These are phyloP conservation scores for Sphaerodactylus townsendi DNA, from an alignment of 2,113 vertebrate genomes.

Conservation along the genomic window DNA sequence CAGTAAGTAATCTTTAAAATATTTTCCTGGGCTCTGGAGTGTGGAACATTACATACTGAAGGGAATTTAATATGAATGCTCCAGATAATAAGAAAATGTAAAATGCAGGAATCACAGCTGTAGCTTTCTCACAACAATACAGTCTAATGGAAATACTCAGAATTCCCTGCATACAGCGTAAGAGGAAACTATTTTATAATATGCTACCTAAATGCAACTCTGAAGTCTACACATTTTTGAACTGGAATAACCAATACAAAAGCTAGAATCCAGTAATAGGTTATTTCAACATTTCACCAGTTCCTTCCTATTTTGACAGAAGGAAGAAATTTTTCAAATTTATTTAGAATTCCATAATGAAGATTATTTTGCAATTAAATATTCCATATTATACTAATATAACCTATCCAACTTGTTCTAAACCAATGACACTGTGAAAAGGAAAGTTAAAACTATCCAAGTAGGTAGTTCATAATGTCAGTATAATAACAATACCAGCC, in stretches of 20 bases:
- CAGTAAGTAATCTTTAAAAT: neutral
- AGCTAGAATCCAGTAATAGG: no score
- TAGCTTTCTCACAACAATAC: neutral
- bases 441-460: neutral
- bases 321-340: neutral
- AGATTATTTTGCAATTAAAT: neutral
- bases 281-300: no score
- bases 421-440: neutral
- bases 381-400: neutral
- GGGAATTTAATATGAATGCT: neutral
- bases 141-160: neutral
- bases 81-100: neutral
- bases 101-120: neutral
- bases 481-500: neutral
- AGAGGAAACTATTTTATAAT: neutral
- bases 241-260: no score
- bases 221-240: no score
- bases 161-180: neutral
- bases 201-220: neutral
- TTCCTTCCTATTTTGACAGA: neutral
- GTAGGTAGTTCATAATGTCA: neutral
- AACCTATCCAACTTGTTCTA: neutral
- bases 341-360: neutral
- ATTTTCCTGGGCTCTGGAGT: neutral
- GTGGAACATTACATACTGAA: neutral